phyloP scores from a whole-genome alignment of 2,113 vertebrate genomes.

The Prionailurus bengalensis region DNA sequence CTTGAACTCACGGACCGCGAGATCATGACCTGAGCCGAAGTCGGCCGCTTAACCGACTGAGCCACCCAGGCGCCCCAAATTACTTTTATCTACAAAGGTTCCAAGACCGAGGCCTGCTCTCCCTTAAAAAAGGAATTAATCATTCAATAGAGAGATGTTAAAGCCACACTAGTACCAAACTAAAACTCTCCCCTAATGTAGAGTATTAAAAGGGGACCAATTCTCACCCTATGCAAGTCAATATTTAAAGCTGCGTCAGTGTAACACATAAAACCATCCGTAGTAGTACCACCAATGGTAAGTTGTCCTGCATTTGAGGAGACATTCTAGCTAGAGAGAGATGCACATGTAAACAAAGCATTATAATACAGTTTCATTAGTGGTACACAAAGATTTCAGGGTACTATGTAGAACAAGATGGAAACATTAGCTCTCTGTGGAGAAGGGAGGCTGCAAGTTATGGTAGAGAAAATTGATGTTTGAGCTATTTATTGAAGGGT shows the following conservation, averaged over 20 bases:
- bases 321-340: not conserved
- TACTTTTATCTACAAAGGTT: not conserved
- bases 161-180: not conserved
- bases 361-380: not conserved
- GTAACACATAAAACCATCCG: not conserved
- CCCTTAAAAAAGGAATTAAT: not conserved
- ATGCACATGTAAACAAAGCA: not conserved
- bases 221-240: not conserved
- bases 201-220: not conserved
- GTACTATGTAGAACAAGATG: not conserved
- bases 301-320: not conserved
- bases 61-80: too few species aligned
- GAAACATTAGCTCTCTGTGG: not conserved
- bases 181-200: conserved; percentile 20
- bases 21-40: too few species aligned
- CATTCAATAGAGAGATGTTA: not conserved
- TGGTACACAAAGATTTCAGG: not conserved
- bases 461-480: conserved; percentile 5
- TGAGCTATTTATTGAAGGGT: conserved; percentile 14
- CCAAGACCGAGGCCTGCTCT: not conserved
- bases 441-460: not conserved
- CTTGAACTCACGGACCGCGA: too few species aligned
- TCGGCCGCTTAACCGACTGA: too few species aligned
- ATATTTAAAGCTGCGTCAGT: not conserved
- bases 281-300: not conserved